Percentiles rank a stretch among this genome's conserved stretches.
phyloP scores from a whole-genome alignment of 1,140 invertebrate species.

The Cryptotermes secundus region DNA sequence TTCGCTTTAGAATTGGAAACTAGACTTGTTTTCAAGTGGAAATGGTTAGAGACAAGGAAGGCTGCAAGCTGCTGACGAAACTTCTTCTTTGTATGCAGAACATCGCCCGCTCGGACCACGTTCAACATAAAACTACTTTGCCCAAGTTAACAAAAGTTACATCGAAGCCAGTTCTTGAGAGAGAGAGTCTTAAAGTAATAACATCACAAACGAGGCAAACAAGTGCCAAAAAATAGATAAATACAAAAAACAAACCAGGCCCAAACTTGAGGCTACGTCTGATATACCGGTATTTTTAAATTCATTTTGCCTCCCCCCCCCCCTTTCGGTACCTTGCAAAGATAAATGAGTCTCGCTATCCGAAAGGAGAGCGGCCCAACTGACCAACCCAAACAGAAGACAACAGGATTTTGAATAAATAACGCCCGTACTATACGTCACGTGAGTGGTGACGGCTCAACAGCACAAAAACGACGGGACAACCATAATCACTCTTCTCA shows the following conservation, averaged over 20 bases:
- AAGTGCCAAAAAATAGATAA: neutral
- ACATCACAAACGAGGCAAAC: neutral
- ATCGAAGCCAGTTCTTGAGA: neutral
- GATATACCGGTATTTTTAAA: constrained; percentile 21
- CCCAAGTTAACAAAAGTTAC: neutral
- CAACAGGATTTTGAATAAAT: neutral
- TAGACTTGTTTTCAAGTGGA: too few relatives aligned
- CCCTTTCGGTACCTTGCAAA: neutral
- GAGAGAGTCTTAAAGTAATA: neutral
- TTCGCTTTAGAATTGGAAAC: too few relatives aligned
- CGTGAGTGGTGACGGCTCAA: neutral
- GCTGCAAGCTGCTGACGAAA: too few relatives aligned
- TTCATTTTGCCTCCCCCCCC: neutral
- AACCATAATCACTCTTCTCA: neutral
- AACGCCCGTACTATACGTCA: neutral
- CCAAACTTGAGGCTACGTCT: neutral
- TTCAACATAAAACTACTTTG: neutral
- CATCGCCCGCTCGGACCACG: neutral
- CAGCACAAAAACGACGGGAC: neutral
- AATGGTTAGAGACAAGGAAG: too few relatives aligned
- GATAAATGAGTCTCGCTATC: constrained; percentile 21
- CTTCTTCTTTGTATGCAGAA: too few relatives aligned
- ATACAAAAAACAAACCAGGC: constrained; percentile 18
- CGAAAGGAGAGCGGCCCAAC: neutral
- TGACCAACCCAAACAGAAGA: neutral